Evolutionary conservation across 2,888 invertebrate species (phyloP), one percentile per base, ranked within the genome.

Genomic region (Drosophila prolongata): DNA sequence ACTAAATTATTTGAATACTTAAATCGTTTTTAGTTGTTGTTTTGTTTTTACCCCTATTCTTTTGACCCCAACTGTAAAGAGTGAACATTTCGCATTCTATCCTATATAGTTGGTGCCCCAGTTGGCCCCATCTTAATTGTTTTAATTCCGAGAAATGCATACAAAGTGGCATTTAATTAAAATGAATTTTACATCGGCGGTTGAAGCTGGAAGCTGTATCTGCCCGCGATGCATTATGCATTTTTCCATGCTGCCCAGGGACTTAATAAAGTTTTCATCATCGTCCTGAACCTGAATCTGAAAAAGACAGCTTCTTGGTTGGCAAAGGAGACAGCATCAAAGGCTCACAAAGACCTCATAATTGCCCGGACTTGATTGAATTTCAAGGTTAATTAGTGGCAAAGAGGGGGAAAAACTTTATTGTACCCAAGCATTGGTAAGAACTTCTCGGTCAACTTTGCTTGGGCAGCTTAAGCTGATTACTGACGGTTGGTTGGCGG

Each of bases 91-190:
- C 27, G 19, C 40, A 11, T 34, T 35, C 40, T 66, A 52, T 66
- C 64, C 46, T 47, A 71, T 83, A 75, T 60, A 69, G 76, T 70
- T 81, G 70, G 56, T 79, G 82, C 70, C 86, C 73, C 59, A 59
- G 54, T 74, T 59, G 66, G 56, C 73, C 75, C 42, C 68, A 59
- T 81, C 82, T 89, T 85, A 85, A 85, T 85, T 85, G 84, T 85
- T 81, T 85, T 87, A 89, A 89, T 89, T 84, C 89, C 77, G 79
- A 85, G 90, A 82, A 88, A 78, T 80, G 89, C 80, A 89, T 82
- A 85, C 79, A 85, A 87, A 87, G 89, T 87, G 88, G 77, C 86
- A 85, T 87, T 90, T 87, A 90, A 90, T 90, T 80, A 85, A 89
- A 87, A 76, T 65, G 69, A 77, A 86, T 88, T 88, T 83, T 10